Base-by-base conservation (phyloP, 2,888 invertebrate genomes). In the Deilephila porcellus region DNA sequence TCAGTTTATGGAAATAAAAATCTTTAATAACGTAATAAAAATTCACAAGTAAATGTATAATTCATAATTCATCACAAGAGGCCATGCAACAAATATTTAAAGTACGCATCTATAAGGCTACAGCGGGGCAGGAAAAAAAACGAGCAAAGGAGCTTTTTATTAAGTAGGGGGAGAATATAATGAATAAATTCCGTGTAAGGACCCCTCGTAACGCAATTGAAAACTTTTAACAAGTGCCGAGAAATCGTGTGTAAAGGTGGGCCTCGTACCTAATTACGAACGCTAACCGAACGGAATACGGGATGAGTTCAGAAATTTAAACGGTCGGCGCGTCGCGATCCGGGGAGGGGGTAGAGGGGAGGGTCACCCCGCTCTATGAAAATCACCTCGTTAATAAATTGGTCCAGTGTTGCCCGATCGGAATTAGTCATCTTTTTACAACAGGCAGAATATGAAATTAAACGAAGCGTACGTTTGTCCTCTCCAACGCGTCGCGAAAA, bases 161-260 rank as follows among this genome's bases (percentile, higher is more conserved):
- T 92, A 93, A 91, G 90, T 88, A 88, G 88, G 85, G 86, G 89
- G 85, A 87, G 90, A 91, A 90, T 90, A 91, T 93, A 93, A 94
- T 93, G 94, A 94, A 94, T 94, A 94, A 94, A 94, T 94, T 94
- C 92, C 88, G 89, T 89, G 90, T 93, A 89, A 91, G 90, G 90
- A 84, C 87, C 89, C 89, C 88, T 89, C 89, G 86, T 94, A 93
- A 94, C 91, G 93, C 93, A 94, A 94, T 94, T 94, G 94, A 94
- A 94, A 94, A 94, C 93, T 94, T 94, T 94, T 93, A 93, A 94
- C 94, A 93, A 94, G 94, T 93, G 93, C 90, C 89, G 90, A 88
- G 92, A 93, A 94, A 93, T 93, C 94, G 93, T 91, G 93, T 93
- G 94, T 92, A 90, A 94, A 94, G 93, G 94, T 94, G 90, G 91